A percentile compares a stretch with the other conserved stretches of the same genome.
phyloP scores from a whole-genome alignment of 2,113 vertebrate species.

The Tenrec ecaudatus region DNA sequence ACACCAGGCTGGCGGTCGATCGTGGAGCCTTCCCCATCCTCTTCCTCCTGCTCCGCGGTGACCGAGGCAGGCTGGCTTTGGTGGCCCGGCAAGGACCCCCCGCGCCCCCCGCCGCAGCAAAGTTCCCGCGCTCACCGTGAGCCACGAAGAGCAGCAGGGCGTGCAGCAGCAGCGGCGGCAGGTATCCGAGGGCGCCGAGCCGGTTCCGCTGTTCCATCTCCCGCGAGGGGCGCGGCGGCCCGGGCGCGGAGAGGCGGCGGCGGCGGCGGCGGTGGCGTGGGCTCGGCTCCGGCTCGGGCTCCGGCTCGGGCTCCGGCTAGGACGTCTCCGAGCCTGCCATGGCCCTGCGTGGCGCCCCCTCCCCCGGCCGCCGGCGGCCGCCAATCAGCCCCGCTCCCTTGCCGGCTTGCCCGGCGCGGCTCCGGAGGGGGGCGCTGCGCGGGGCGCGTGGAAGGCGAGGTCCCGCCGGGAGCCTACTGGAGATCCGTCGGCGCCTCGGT shows the following conservation, averaged over 20 bases:
- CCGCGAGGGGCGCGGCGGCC: conserved; percentile 85
- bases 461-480: conserved; percentile 44
- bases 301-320: conserved; percentile 66
- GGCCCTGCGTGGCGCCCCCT: conserved; percentile 68
- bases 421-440: conserved; percentile 71
- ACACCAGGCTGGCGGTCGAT: not conserved
- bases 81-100: conserved; percentile 25
- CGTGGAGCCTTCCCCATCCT: not conserved
- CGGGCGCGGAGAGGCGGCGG: conserved; percentile 76
- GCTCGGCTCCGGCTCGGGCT: no score
- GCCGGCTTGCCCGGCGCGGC: conserved; percentile 61
- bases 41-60: not conserved
- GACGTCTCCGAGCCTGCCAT: conserved; percentile 75
- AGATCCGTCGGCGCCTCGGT: not conserved
- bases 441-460: not conserved
- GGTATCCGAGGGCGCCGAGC: conserved; percentile 90
- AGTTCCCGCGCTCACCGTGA: conserved; percentile 91
- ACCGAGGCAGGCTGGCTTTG: not conserved
- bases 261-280: conserved; percentile 73
- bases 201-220: conserved; percentile 92
- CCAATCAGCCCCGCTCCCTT: conserved; percentile 79
- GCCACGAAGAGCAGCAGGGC: conserved; percentile 89
- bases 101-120: conserved; percentile 47
- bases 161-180: conserved; percentile 90
- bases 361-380: conserved; percentile 77